Evolutionary conservation across 2,113 vertebrate genomes (phyloP), one percentile per base, ranked within the genome.

Genomic region (Rostratula benghalensis): DNA sequence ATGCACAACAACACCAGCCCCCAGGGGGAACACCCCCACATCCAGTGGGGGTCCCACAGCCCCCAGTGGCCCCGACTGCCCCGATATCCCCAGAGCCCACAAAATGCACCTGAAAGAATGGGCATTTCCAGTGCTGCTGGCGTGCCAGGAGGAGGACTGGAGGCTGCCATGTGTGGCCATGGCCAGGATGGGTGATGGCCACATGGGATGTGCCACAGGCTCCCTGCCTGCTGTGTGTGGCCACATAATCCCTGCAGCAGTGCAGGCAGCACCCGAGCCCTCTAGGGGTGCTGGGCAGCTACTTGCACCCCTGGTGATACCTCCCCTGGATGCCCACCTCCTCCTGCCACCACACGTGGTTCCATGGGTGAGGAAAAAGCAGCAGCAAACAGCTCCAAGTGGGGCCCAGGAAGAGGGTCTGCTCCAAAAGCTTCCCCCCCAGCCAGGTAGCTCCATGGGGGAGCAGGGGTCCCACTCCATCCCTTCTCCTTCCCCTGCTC

Each of bases 51-150:
- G 50, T 50, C 30, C 70, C 13, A 6, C 1, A 4, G 5, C 1
- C 0, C 30, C 56, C 20, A 5, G 13, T 1, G 0, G 10, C 51
- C 90, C 48, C 4, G 1, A 30, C 18, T 16, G 1, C 64, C 54
- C 74, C 7, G 3, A n/a, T 33, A 15, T 12, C 75, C 75, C 51
- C 35, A 1, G 35, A 43, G 27, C 64, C 59, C 76, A 10, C 0
- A 1, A 2, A 27, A n/a, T 0, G 25, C 39, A 31, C 9, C n/a
- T 0, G 51, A 10, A 0, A 2, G 27, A n/a, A 41, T 30, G 21
- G 10, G 27, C 0, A 3, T 83, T 89, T 69, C 77, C 95, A 76
- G 5, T 59, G 91, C 48, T 4, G 11, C 50, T 5, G 7, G 15
- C 1, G 2, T 19, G 43, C 59, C 5, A 0, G 54, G 25, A 51